Evolutionary conservation across 2,113 vertebrate genomes (phyloP).

Genomic region (Elaphurus davidianus): DNA sequence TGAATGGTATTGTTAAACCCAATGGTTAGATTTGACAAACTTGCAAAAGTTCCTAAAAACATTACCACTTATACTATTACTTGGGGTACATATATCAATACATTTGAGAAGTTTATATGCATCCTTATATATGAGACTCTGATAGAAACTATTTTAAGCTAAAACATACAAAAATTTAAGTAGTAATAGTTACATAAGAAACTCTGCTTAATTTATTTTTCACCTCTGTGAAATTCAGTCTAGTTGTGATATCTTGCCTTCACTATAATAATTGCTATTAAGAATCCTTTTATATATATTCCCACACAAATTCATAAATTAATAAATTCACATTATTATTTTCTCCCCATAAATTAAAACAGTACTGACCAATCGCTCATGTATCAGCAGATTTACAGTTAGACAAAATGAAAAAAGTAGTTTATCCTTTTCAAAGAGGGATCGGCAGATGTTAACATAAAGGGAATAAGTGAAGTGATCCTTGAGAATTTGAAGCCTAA

Average conservation of each 20-base stretch:
- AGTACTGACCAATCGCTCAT: conserved; percentile 82
- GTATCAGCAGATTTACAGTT: conserved; percentile 87
- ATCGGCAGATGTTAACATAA: conserved; percentile 91
- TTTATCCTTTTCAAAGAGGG: conserved; percentile 95
- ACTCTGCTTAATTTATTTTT: not conserved
- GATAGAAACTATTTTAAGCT: not conserved
- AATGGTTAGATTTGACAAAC: not conserved
- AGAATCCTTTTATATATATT: not conserved
- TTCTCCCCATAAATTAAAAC: not conserved
- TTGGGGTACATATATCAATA: not conserved
- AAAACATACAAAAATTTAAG: not conserved
- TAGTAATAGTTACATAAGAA: not conserved
- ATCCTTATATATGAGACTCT: not conserved
- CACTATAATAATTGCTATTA: not conserved
- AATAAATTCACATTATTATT: not conserved
- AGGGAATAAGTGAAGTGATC: conserved; percentile 92
- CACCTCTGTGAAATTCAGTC: not conserved
- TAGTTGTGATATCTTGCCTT: not conserved
- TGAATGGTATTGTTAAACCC: not conserved
- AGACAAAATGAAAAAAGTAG: conserved; percentile 93
- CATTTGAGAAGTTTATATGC: not conserved
- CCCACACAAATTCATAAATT: not conserved
- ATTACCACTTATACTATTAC: not conserved
- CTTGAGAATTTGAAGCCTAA: conserved; percentile 88
- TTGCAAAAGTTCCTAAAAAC: not conserved